phyloP scores from a whole-genome alignment of 1,140 invertebrate genomes.

The Homalodisca vitripennis region DNA sequence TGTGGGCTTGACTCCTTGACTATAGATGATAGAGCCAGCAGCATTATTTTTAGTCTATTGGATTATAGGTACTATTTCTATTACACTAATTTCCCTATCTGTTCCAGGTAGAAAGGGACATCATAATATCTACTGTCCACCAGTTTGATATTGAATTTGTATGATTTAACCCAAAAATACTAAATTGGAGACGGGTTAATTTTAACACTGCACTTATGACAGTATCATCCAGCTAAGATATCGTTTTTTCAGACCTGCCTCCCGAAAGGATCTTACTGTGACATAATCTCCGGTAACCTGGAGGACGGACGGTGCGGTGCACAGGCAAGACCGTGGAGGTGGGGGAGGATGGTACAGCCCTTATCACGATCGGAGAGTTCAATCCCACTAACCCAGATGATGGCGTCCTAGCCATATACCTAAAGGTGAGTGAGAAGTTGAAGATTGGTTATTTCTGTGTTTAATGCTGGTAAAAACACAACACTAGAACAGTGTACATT shows the following conservation, averaged over 20 bases:
- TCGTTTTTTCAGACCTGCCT: slow-evolving; percentile 61
- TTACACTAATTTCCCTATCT: not conserved
- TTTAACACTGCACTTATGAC: not conserved
- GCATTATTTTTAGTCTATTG: no score
- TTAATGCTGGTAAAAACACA: no score
- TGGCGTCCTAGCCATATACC: slow-evolving; percentile 77
- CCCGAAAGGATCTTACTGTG: slow-evolving; percentile 78
- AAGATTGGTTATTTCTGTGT: no score
- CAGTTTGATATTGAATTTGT: not conserved
- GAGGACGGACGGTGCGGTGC: slow-evolving; percentile 58
- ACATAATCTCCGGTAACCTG: slow-evolving; percentile 83
- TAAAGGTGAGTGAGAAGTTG: no score
- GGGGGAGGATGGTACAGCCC: slow-evolving; percentile 59
- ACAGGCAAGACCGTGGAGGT: slow-evolving; percentile 70
- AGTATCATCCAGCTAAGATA: not conserved
- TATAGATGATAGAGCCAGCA: no score
- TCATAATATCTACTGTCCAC: not conserved
- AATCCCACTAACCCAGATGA: slow-evolving; percentile 56
- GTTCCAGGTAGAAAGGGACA: not conserved
- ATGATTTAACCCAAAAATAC: not conserved
- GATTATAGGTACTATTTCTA: not conserved
- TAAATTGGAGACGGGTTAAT: not conserved
- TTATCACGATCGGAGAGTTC: slow-evolving; percentile 54
- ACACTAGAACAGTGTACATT: no score
- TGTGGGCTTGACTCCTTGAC: no score